Conservation (phyloP, 1,140 invertebrate genomes). For the Hesperophylax magnus region DNA sequence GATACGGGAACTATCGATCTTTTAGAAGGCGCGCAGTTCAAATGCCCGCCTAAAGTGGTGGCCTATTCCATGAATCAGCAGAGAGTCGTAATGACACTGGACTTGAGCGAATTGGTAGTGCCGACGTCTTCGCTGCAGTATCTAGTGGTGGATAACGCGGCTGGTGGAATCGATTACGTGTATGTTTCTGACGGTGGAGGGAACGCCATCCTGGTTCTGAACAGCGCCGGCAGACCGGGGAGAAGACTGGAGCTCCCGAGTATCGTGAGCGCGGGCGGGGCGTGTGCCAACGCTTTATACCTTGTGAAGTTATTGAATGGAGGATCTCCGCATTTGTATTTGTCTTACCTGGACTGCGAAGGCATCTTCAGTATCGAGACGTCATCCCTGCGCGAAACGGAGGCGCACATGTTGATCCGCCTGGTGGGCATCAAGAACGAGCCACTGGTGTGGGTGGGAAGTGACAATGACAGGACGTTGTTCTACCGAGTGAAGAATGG, state of each 20-base stretch:
- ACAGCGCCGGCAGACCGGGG: conserved; percentile 13
- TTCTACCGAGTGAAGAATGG: conserved; percentile 34
- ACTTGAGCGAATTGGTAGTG: conserved; percentile 29
- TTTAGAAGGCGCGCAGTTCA: conserved; percentile 14
- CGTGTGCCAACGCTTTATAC: conserved; percentile 26
- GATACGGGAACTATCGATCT: conserved; percentile 43
- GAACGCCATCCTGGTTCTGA: conserved; percentile 35
- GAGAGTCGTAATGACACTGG: conserved; percentile 34
- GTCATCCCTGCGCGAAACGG: neutral
- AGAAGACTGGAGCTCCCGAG: conserved; percentile 42
- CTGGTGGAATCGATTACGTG: conserved; percentile 34
- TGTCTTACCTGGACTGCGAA: conserved; percentile 45
- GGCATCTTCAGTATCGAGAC: neutral
- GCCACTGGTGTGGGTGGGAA: conserved; percentile 41
- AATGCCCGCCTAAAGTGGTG: conserved; percentile 50
- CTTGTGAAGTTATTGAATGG: conserved; percentile 32
- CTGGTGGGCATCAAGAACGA: conserved; percentile 25
- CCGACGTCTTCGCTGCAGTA: conserved; percentile 40
- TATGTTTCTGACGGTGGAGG: conserved; percentile 45
- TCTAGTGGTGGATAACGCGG: conserved; percentile 47
- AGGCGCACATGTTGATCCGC: conserved; percentile 11
- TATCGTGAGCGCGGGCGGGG: neutral
- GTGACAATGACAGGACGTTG: conserved; percentile 34
- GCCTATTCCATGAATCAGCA: conserved; percentile 33
- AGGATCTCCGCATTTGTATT: conserved; percentile 40